Percentiles rank a stretch among this genome's conserved stretches.
Conservation (phyloP, 2,888 invertebrate species). For the Pammene aurita region DNA sequence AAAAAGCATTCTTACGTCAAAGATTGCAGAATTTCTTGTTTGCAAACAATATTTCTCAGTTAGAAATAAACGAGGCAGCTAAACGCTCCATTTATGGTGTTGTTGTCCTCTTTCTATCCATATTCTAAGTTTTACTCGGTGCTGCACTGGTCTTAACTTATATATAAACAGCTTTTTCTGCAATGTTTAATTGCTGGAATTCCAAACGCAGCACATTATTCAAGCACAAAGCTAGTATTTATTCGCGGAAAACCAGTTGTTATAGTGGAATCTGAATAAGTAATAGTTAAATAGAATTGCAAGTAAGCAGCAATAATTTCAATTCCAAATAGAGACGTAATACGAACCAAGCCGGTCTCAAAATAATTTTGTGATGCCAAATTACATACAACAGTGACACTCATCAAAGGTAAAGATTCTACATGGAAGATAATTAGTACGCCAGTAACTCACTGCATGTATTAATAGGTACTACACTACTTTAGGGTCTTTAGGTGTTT, state of each 20-base stretch:
- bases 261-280: neutral
- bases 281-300: neutral
- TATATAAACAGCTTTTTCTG: constrained; percentile 32
- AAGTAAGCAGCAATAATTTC: neutral
- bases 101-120: constrained; percentile 30
- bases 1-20: constrained; percentile 10
- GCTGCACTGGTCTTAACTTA: constrained; percentile 10
- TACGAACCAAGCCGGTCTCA: neutral
- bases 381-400: too few relatives aligned
- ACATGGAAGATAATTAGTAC: too few relatives aligned
- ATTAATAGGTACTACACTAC: too few relatives aligned
- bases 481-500: neutral
- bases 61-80: constrained; percentile 25
- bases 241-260: constrained; percentile 20
- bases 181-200: constrained; percentile 26
- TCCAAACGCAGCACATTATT: constrained; percentile 1
- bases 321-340: neutral
- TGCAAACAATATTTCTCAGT: constrained; percentile 34
- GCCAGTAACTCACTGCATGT: too few relatives aligned
- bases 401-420: too few relatives aligned
- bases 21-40: constrained; percentile 21
- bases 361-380: too few relatives aligned
- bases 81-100: constrained; percentile 32
- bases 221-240: neutral
- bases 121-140: constrained; percentile 18